A percentile compares a stretch with the other conserved stretches of the same genome.
phyloP scores from a whole-genome alignment of 92 coral and sea anemone species.

The Plumapathes pennacea region DNA sequence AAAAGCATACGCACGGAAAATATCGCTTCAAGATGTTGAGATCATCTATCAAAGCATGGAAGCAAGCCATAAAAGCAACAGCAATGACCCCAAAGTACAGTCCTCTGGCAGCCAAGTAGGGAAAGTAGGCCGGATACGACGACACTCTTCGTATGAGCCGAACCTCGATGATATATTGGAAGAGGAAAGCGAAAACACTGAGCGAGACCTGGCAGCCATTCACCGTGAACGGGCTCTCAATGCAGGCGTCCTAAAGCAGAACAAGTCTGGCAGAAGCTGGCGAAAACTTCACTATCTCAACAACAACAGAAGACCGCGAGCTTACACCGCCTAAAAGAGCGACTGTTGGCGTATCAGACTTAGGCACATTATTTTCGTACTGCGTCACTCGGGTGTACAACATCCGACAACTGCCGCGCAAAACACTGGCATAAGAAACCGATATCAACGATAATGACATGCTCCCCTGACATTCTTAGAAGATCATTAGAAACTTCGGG shows the following conservation, averaged over 20 bases:
- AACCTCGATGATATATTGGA: constrained; percentile 81
- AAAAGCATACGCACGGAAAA: constrained; percentile 40
- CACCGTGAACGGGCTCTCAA: constrained; percentile 89
- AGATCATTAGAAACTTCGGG: no score
- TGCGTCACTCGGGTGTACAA: no score
- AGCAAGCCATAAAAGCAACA: constrained; percentile 1
- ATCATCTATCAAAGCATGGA: constrained; percentile 63
- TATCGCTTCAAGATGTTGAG: constrained; percentile 58
- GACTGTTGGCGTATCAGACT: constrained; percentile 1
- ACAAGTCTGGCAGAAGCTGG: constrained; percentile 61
- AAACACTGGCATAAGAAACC: no score
- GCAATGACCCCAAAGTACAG: constrained; percentile 4
- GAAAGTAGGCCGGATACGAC: constrained; percentile 53
- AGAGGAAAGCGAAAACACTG: constrained; percentile 54
- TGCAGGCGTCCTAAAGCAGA: constrained; percentile 51
- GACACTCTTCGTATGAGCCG: constrained; percentile 83
- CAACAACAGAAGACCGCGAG: constrained; percentile 45
- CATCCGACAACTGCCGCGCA: no score
- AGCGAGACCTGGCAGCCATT: constrained; percentile 76
- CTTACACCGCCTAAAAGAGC: constrained; percentile 41
- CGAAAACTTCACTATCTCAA: constrained; percentile 44
- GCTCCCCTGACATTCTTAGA: no score
- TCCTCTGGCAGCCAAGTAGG: constrained; percentile 5
- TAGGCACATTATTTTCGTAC: no score
- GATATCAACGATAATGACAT: no score